A percentile compares a stretch with the other conserved stretches of the same genome.
These are phyloP conservation scores for Caenorhabditis auriculariae DNA, from an alignment of 2,888 invertebrate genomes.

Conservation along the genomic window DNA sequence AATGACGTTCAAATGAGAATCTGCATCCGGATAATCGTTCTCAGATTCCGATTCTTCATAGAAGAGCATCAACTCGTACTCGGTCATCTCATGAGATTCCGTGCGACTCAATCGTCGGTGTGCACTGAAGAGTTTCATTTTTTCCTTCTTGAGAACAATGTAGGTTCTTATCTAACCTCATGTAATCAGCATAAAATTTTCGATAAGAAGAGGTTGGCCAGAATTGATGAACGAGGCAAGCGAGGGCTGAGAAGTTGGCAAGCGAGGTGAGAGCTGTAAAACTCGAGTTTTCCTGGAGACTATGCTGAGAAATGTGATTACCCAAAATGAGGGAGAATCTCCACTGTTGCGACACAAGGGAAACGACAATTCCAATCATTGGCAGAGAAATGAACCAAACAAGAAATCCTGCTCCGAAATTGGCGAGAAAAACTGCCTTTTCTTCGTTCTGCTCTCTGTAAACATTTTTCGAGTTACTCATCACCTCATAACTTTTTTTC, in stretches of 20 bases:
- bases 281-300: neutral
- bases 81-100: constrained; percentile 46
- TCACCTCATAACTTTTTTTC: neutral
- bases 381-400: constrained; percentile 98
- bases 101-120: constrained; percentile 37
- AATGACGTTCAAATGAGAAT: no score
- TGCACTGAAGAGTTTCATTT: constrained; percentile 22
- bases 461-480: neutral
- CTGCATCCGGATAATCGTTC: no score
- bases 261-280: constrained; percentile 79
- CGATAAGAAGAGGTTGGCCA: constrained; percentile 80
- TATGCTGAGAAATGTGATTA: constrained; percentile 70
- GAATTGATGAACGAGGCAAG: constrained; percentile 88
- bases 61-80: no score
- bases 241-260: constrained; percentile 90
- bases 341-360: constrained; percentile 91
- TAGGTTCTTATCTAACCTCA: constrained; percentile 18
- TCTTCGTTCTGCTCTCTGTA: constrained; percentile 76
- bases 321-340: constrained; percentile 88
- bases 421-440: constrained; percentile 87
- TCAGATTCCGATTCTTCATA: no score
- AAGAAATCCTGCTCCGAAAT: constrained; percentile 93
- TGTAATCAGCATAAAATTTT: constrained; percentile 49
- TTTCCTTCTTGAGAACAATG: constrained; percentile 2
- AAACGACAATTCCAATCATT: constrained; percentile 85